Evolutionary conservation across 2,797 vertebrate genomes (phyloP).

Genomic region (Valencia hispanica): DNA sequence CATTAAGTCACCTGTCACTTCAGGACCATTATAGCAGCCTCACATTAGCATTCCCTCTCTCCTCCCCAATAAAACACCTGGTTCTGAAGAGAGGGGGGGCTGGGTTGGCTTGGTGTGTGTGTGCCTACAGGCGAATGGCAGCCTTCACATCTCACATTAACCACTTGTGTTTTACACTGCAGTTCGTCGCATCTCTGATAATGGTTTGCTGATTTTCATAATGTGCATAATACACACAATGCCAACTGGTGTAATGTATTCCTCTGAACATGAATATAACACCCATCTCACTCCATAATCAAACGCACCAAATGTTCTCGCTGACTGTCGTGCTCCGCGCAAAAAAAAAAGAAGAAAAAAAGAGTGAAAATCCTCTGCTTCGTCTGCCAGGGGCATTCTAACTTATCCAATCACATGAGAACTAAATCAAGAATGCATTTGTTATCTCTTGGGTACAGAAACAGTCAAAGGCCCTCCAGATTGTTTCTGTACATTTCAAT

Average conservation of each 20-base stretch:
- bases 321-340: constrained; percentile 45
- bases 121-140: constrained; percentile 58
- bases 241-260: constrained; percentile 73
- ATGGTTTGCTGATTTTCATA: constrained; percentile 72
- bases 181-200: constrained; percentile 58
- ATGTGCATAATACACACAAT: constrained; percentile 67
- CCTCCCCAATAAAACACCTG: constrained; percentile 69
- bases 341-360: constrained; percentile 12
- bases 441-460: constrained; percentile 71
- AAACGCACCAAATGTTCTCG: constrained; percentile 68
- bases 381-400: constrained; percentile 53
- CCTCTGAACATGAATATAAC: constrained; percentile 63
- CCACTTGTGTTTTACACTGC: constrained; percentile 58
- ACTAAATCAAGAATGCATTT: constrained; percentile 57
- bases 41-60: constrained; percentile 72
- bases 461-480: constrained; percentile 61
- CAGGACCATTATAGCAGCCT: constrained; percentile 69
- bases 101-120: constrained; percentile 23
- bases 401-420: constrained; percentile 58
- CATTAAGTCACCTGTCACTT: constrained; percentile 79
- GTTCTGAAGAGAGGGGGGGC: constrained; percentile 47
- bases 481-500: constrained; percentile 66
- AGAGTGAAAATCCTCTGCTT: constrained; percentile 57
- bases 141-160: constrained; percentile 63
- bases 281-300: constrained; percentile 64